Evolutionary conservation across 2,888 invertebrate species (phyloP), one percentile per base, ranked within the genome.

Genomic region (Mythimna loreyi): DNA sequence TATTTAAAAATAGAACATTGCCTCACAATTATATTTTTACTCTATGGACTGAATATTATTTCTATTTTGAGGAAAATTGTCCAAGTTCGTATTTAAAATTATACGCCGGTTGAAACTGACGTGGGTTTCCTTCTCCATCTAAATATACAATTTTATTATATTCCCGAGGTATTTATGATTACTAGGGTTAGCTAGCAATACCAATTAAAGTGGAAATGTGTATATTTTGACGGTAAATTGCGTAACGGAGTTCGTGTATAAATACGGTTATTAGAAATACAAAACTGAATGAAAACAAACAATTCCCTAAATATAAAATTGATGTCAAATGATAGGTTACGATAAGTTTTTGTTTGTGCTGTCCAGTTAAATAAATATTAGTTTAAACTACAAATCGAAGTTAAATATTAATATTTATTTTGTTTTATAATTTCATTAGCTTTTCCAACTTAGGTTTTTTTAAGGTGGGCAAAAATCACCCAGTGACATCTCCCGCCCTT

Each of bases 1-100:
- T 28, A 1, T 11, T 19, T 52, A 52, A 52, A 30, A 30, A 53
- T 53, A 30, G 30, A 30, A 4, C 30, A 5, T n/a, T n/a, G 23
- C 49, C 21, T 1, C 11, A 49, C 11, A 49, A 23, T 1, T 50
- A 25, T 50, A 50, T 50, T 50, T 50, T 50, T 25, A n/a, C n/a
- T n/a, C n/a, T n/a, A 50, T 19, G 13, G 23, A 50, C 5, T 28
- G 19, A 52, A 19, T 28, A 23, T 23, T 16, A 43, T 25, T 57
- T 57, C 23, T 45, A n/a, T 58, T 43, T 45, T 3, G 7, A 25
- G n/a, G 4, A n/a, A n/a, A 9, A 45, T 1, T n/a, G 6, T 28
- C 58, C 58, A 45, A 25, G 19, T 58, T 30, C 28, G 0, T 28
- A 6, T 65, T 28, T 50, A 28, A 25, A 62, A 40, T 63, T 2